These are phyloP conservation scores for Ectropis crepuscularia DNA, from an alignment of 2,888 invertebrate genomes.

Conservation along the genomic window DNA sequence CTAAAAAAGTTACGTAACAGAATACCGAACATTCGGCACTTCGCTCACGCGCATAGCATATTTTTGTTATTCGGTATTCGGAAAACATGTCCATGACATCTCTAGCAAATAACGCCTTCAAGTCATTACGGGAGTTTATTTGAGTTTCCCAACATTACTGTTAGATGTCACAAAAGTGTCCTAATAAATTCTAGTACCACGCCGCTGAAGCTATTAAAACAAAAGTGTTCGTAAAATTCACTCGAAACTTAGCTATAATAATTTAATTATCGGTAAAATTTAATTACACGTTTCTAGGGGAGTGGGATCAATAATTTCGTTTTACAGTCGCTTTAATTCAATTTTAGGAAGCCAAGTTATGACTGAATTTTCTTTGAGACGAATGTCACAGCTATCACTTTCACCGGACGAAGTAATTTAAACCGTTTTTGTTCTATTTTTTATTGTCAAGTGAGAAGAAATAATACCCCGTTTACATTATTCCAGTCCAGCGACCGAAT, in stretches of 20 bases:
- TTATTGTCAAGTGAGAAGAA: too few species aligned
- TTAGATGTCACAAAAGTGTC: conserved; percentile 66
- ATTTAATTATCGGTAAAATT: conserved; percentile 44
- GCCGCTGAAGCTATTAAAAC: conserved; percentile 53
- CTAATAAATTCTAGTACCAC: conserved; percentile 64
- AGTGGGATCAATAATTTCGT: conserved; percentile 21
- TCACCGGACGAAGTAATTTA: too few species aligned
- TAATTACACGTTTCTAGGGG: conserved; percentile 26
- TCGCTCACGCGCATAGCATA: too few species aligned
- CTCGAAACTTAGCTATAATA: conserved; percentile 43
- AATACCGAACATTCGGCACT: too few species aligned
- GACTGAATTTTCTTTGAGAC: conserved; percentile 7
- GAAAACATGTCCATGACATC: too few species aligned
- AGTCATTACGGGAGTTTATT: conserved; percentile 71
- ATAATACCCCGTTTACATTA: too few species aligned
- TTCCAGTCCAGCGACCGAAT: too few species aligned
- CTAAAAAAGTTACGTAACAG: too few species aligned
- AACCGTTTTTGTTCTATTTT: too few species aligned
- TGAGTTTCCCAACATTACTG: conserved; percentile 68
- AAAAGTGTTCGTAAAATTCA: conserved; percentile 54
- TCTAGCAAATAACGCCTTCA: too few species aligned
- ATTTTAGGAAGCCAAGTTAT: conserved; percentile 11
- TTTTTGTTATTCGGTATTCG: too few species aligned
- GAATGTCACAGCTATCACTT: conserved; percentile 3
- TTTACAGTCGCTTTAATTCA: conserved; percentile 22